A percentile compares a stretch with the other conserved stretches of the same genome.
Conservation (phyloP, 92 coral and sea anemone genomes). For the Metridium senile region DNA sequence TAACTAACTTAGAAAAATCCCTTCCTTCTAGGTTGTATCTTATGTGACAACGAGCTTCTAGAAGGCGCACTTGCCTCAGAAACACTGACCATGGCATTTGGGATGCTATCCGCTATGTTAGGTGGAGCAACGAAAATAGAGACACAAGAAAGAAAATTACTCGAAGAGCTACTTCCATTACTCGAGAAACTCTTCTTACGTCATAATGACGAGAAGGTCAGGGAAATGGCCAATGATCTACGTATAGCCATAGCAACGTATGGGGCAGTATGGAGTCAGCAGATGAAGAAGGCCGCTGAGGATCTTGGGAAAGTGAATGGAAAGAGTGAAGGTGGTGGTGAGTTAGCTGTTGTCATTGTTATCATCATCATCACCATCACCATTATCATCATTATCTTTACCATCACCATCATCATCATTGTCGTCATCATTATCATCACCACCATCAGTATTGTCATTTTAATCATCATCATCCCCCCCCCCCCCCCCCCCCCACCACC, state of each 20-base stretch:
- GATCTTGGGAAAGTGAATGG: slow-evolving; percentile 36
- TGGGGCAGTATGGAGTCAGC: slow-evolving; percentile 86
- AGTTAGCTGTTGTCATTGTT: background rate
- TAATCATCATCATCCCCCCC: no score
- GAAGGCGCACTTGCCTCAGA: slow-evolving; percentile 69
- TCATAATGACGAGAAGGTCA: slow-evolving; percentile 61
- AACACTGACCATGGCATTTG: slow-evolving; percentile 91
- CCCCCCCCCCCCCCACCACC: no score
- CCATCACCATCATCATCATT: background rate
- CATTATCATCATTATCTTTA: background rate
- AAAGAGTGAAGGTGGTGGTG: slow-evolving; percentile 9
- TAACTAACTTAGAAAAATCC: no score
- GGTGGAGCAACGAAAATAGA: slow-evolving; percentile 85
- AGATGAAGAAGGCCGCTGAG: slow-evolving; percentile 59
- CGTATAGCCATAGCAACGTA: slow-evolving; percentile 91
- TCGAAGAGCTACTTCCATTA: slow-evolving; percentile 67
- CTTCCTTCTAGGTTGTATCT: slow-evolving; percentile 32
- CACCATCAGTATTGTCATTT: no score
- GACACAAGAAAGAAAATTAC: slow-evolving; percentile 43
- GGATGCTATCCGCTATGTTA: slow-evolving; percentile 89
- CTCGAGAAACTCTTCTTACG: slow-evolving; percentile 60
- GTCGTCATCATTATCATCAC: no score
- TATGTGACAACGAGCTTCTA: slow-evolving; percentile 41
- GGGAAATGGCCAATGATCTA: slow-evolving; percentile 83
- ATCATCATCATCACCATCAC: slow-evolving; percentile 4